Percentiles rank a stretch among this genome's conserved stretches.
Evolutionary conservation across 1,140 invertebrate genomes (phyloP).

Genomic region (Subanguina moxae): DNA sequence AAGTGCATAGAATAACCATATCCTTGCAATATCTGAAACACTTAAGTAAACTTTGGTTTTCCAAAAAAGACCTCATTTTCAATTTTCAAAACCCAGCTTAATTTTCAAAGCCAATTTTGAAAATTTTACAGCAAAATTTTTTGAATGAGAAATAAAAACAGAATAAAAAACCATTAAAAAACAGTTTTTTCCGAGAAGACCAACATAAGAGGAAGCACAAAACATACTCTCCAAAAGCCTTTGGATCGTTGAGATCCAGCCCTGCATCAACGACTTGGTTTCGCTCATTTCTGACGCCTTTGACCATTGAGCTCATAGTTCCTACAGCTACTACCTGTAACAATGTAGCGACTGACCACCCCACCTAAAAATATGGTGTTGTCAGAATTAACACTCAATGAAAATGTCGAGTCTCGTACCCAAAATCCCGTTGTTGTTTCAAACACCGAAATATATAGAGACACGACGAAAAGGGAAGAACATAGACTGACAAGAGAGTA

Average conservation of each 20-base stretch:
- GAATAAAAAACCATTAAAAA: neutral
- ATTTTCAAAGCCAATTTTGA: neutral
- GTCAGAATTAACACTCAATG: too few relatives aligned
- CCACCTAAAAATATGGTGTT: neutral
- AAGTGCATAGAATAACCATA: conserved; percentile 44
- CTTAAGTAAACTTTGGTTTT: conserved; percentile 11
- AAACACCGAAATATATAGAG: conserved; percentile 32
- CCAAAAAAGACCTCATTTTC: neutral
- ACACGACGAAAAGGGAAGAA: conserved; percentile 22
- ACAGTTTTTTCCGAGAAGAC: neutral
- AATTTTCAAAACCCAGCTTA: neutral
- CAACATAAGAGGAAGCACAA: neutral
- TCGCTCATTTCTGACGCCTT: conserved; percentile 39
- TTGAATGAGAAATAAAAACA: neutral
- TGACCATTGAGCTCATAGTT: conserved; percentile 37
- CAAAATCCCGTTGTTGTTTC: conserved; percentile 16
- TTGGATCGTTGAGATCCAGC: conserved; percentile 52
- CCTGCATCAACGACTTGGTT: conserved; percentile 57
- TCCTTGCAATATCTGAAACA: conserved; percentile 55
- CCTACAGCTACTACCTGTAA: conserved; percentile 26
- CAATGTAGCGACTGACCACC: neutral
- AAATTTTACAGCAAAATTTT: conserved; percentile 11
- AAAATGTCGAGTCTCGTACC: conserved; percentile 4
- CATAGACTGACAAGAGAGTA: conserved; percentile 39
- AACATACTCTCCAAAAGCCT: conserved; percentile 54